Conservation (phyloP, 2,797 vertebrate species). For the Apogon hyalosoma region DNA sequence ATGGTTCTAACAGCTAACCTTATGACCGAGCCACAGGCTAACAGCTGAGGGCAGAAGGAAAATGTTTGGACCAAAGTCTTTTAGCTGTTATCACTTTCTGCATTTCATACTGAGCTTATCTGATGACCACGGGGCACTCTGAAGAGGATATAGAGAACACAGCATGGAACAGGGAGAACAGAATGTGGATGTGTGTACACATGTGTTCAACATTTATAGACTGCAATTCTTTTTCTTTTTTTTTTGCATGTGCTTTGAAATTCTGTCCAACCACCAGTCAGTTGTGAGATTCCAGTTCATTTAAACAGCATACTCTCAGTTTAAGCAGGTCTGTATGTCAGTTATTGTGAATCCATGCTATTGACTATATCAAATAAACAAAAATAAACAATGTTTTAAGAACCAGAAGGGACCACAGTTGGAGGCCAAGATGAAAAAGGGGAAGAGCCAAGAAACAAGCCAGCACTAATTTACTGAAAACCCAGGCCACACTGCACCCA, state of each 20-base stretch:
- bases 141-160: slow-evolving; percentile 51
- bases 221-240: no score
- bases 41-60: slow-evolving; percentile 56
- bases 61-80: slow-evolving; percentile 56
- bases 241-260: no score
- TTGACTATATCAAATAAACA: no score
- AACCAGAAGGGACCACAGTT: no score
- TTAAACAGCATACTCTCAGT: neutral
- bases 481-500: no score
- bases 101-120: slow-evolving; percentile 62
- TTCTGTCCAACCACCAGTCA: neutral
- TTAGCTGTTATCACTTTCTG: slow-evolving; percentile 52
- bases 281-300: slow-evolving; percentile 20
- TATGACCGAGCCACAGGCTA: slow-evolving; percentile 38
- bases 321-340: neutral
- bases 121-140: slow-evolving; percentile 56
- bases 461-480: no score
- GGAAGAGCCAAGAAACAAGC: no score
- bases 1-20: slow-evolving; percentile 27
- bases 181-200: slow-evolving; percentile 1
- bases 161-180: slow-evolving; percentile 24
- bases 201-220: neutral
- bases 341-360: neutral
- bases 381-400: no score
- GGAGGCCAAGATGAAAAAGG: no score